Evolutionary conservation across 2,797 vertebrate genomes (phyloP), one percentile per base, ranked within the genome.

Genomic region (Labeo calbasu): DNA sequence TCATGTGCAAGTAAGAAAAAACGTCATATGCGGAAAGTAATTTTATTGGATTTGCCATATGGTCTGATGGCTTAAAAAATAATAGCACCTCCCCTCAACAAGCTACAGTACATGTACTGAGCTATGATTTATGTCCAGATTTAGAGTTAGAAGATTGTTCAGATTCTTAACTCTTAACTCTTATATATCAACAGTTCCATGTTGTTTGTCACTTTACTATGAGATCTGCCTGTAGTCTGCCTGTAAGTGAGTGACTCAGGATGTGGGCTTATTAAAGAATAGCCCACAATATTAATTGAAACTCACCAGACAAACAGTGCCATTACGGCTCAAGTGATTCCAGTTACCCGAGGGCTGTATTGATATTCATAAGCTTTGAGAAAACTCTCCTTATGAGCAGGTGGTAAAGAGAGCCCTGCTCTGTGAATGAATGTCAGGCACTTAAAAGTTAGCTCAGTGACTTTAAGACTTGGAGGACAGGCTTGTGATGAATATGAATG

Each of bases 401-500:
- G 51, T 73, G 68, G n/a, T 25, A 25, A 78, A 82, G 51, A 70
- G 77, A 87, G 53, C 40, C 46, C 69, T 79, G 51, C 59, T 53
- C 51, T 82, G 48, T 77, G 19, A 70, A 77, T 28, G 73, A 83
- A 84, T 68, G 78, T 32, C 76, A 66, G 57, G 23, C 66, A 50
- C 76, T 73, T 77, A 25, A 82, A 55, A 75, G 76, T 46, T 75
- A 59, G 63, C 77, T 83, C 50, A 77, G 82, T 69, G 82, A 83
- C 82, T 83, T 83, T 83, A 83, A 36, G 82, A 83, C 73, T 77
- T 83, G n/a, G 36, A 83, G 73, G 82, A 77, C 82, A 50, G 51
- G 51, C 73, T 77, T 69, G 82, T 83, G 73, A 59, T 83, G 82
- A 77, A 83, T 83, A 83, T 77, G 65, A 83, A 77, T 83, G 63